phyloP scores from a whole-genome alignment of 1,140 invertebrate genomes.

The Brachionus calyciflorus region DNA sequence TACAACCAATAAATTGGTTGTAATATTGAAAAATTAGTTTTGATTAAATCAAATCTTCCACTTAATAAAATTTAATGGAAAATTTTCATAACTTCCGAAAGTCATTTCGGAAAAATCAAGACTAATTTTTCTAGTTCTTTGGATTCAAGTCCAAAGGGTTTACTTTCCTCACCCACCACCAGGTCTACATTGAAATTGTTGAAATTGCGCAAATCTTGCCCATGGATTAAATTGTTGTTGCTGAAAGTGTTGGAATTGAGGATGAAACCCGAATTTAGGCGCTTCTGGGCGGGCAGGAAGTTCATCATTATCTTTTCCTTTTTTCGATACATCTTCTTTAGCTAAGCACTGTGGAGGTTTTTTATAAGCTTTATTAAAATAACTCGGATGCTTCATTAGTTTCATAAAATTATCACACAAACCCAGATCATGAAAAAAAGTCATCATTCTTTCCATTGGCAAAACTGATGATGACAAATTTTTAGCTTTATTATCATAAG shows the following conservation, averaged over 20 bases:
- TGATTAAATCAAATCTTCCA: neutral
- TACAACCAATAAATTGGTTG: no score
- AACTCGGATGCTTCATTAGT: conserved; percentile 8
- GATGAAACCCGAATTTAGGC: conserved; percentile 14
- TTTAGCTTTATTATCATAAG: neutral
- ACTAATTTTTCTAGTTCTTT: neutral
- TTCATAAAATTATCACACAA: conserved; percentile 26
- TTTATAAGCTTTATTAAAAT: neutral
- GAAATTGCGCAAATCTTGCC: neutral
- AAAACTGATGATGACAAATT: neutral
- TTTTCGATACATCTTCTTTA: neutral
- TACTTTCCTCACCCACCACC: conserved; percentile 33
- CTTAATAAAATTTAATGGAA: conserved; percentile 43
- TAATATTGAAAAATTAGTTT: conserved; percentile 8
- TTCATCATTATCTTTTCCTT: neutral
- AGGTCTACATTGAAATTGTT: neutral
- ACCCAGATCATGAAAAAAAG: neutral
- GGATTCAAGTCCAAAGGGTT: neutral
- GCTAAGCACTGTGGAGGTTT: conserved; percentile 4
- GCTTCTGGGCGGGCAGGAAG: neutral
- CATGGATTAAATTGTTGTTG: neutral
- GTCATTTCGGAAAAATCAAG: neutral
- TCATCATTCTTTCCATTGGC: neutral
- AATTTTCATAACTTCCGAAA: neutral
- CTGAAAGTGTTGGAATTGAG: conserved; percentile 9